Evolutionary conservation across 1,140 invertebrate genomes (phyloP).

Genomic region (Anoplophora glabripennis): DNA sequence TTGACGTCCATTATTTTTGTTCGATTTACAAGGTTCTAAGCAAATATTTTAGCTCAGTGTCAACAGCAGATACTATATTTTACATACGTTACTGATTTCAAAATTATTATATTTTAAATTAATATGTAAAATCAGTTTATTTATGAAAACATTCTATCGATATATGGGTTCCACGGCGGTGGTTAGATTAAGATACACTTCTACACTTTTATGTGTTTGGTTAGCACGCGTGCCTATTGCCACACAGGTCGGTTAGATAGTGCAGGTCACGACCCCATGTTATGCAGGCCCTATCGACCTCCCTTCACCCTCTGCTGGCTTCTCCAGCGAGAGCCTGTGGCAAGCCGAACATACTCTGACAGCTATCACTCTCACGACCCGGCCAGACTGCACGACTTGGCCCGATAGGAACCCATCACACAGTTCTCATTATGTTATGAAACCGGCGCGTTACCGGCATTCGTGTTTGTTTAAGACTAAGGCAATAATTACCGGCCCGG

Average conservation of each 20-base stretch:
- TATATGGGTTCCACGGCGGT: too few species aligned
- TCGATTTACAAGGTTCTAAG: too few species aligned
- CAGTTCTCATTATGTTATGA: constrained; percentile 32
- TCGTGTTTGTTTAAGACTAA: constrained; percentile 36
- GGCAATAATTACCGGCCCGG: constrained; percentile 28
- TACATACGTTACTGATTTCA: too few species aligned
- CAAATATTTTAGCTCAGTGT: too few species aligned
- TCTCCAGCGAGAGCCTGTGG: neutral
- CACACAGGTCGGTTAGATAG: constrained; percentile 27
- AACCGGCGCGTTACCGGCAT: constrained; percentile 29
- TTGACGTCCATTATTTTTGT: too few species aligned
- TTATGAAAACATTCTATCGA: too few species aligned
- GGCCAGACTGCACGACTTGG: constrained; percentile 26
- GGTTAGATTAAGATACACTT: too few species aligned
- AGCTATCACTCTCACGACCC: constrained; percentile 40
- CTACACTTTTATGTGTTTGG: constrained; percentile 10
- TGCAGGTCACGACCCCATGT: constrained; percentile 26
- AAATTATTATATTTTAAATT: too few species aligned
- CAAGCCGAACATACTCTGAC: constrained; percentile 22
- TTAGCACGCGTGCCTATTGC: constrained; percentile 27
- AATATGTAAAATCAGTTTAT: too few species aligned
- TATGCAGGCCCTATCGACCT: constrained; percentile 12
- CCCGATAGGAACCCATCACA: constrained; percentile 25
- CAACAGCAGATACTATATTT: too few species aligned
- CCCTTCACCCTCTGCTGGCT: constrained; percentile 6